These are phyloP conservation scores for Archips xylosteana DNA, from an alignment of 2,888 invertebrate genomes.

Conservation along the genomic window DNA sequence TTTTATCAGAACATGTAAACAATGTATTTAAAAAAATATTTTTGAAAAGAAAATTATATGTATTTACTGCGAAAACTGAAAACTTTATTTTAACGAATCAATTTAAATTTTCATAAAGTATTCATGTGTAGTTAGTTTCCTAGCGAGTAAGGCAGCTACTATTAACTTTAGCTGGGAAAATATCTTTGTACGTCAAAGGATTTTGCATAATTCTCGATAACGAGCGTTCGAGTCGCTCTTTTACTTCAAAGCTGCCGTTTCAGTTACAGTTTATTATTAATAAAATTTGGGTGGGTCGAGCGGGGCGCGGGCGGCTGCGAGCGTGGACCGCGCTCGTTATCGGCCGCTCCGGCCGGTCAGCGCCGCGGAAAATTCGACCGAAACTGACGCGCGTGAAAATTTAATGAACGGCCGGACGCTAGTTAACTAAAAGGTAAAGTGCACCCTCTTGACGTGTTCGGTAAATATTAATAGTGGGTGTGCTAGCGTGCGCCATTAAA, in stretches of 20 bases:
- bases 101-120: slow-evolving; percentile 30
- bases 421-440: slow-evolving; percentile 86
- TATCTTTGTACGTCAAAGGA: slow-evolving; percentile 77
- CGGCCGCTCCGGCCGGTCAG: slow-evolving; percentile 75
- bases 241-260: slow-evolving; percentile 82
- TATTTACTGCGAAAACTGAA: not conserved
- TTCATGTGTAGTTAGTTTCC: slow-evolving; percentile 36
- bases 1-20: not conserved
- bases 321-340: slow-evolving; percentile 65
- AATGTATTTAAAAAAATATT: not conserved
- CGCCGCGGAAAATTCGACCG: slow-evolving; percentile 85
- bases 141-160: slow-evolving; percentile 37
- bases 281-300: slow-evolving; percentile 80
- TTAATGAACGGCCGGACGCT: slow-evolving; percentile 86
- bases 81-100: slow-evolving; percentile 15
- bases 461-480: slow-evolving; percentile 85
- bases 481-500: slow-evolving; percentile 83
- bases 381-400: slow-evolving; percentile 86
- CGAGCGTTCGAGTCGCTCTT: slow-evolving; percentile 79
- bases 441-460: slow-evolving; percentile 86
- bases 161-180: slow-evolving; percentile 54
- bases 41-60: not conserved
- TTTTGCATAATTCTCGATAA: slow-evolving; percentile 82
- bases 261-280: slow-evolving; percentile 85
- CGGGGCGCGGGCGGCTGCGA: slow-evolving; percentile 64